phyloP scores from a whole-genome alignment of 2,797 vertebrate genomes.

The Pseudomugil gertrudae region DNA sequence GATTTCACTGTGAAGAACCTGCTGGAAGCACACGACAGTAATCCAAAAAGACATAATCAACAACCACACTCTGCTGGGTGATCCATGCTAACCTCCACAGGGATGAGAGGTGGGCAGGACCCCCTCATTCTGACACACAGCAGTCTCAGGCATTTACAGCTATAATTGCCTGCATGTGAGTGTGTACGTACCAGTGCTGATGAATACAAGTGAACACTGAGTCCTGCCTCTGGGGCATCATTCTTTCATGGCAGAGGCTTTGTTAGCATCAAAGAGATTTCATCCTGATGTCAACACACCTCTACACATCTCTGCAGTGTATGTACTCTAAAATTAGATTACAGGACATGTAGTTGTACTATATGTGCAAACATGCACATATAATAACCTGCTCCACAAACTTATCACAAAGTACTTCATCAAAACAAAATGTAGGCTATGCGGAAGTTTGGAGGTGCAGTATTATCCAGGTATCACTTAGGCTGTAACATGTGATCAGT shows the following conservation, averaged over 20 bases:
- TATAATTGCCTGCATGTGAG: constrained; percentile 25
- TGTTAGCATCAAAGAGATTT: constrained; percentile 69
- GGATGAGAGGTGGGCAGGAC: constrained; percentile 55
- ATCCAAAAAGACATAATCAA: not conserved
- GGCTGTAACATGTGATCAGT: constrained; percentile 10
- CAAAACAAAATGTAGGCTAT: not conserved
- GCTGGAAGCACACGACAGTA: too few species aligned
- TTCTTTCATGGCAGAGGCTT: constrained; percentile 53
- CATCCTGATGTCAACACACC: constrained; percentile 61
- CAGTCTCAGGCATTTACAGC: constrained; percentile 39
- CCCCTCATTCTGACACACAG: constrained; percentile 47
- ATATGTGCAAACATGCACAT: constrained; percentile 8
- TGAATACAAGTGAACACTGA: constrained; percentile 62
- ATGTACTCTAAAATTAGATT: too few species aligned
- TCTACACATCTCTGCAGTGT: constrained; percentile 38
- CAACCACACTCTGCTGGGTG: constrained; percentile 44
- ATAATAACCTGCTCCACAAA: constrained; percentile 5
- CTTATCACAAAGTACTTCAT: constrained; percentile 16
- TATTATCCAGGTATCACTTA: constrained; percentile 11
- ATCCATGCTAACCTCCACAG: constrained; percentile 52
- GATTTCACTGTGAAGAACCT: not conserved
- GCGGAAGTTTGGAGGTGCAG: not conserved
- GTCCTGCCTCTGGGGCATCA: constrained; percentile 61
- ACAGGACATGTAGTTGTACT: too few species aligned
- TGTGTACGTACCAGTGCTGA: constrained; percentile 48